phyloP scores from a whole-genome alignment of 1,140 invertebrate species.

The Ridgeia piscesae region DNA sequence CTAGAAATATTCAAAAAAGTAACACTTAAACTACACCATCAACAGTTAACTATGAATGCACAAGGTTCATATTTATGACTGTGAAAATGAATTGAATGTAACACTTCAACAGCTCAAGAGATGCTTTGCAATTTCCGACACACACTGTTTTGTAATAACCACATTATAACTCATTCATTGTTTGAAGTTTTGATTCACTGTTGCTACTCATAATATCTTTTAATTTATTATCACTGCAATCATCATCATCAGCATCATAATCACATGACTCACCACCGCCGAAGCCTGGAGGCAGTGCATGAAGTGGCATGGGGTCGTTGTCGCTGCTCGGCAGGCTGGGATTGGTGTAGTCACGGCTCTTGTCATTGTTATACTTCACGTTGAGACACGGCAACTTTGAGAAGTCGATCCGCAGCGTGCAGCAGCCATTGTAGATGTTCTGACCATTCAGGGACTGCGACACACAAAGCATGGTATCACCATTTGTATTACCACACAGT shows the following conservation, averaged over 20 bases:
- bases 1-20: background rate
- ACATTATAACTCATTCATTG: background rate
- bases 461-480: slow-evolving; percentile 24
- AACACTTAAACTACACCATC: background rate
- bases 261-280: slow-evolving; percentile 18
- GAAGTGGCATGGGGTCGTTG: slow-evolving; percentile 53
- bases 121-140: background rate
- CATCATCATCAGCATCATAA: background rate
- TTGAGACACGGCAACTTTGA: slow-evolving; percentile 96
- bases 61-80: background rate
- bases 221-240: background rate
- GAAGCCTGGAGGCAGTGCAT: slow-evolving; percentile 18
- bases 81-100: background rate
- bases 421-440: slow-evolving; percentile 98
- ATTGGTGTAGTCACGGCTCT: slow-evolving; percentile 98
- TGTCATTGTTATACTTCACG: slow-evolving; percentile 99
- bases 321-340: slow-evolving; percentile 94
- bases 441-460: slow-evolving; percentile 89
- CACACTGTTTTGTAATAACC: background rate
- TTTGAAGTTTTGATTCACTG: background rate
- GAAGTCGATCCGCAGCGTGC: slow-evolving; percentile 98
- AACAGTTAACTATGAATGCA: background rate
- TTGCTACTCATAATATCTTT: background rate
- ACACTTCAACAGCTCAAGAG: background rate
- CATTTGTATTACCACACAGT: too few relatives aligned